Evolutionary conservation across 2,113 vertebrate genomes (phyloP).

Genomic region (Dromiciops gliroides): DNA sequence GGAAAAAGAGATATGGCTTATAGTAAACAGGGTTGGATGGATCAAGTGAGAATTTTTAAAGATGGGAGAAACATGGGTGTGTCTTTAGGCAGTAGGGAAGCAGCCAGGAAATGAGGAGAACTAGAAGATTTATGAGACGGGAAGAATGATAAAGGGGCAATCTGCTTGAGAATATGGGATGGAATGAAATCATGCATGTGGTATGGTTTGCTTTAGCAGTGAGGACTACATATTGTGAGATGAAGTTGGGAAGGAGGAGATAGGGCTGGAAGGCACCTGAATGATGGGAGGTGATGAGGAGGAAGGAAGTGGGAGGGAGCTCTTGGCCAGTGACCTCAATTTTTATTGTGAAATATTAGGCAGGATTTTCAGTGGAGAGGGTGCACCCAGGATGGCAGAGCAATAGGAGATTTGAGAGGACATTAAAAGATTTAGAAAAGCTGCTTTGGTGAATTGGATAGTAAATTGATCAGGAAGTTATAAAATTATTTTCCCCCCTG

Average conservation of each 20-base stretch:
- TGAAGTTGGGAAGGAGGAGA: too few relatives aligned
- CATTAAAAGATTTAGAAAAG: neutral
- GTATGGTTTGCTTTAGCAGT: too few relatives aligned
- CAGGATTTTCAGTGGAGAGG: neutral
- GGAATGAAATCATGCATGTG: neutral
- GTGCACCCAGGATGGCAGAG: neutral
- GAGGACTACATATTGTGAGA: too few relatives aligned
- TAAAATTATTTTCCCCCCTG: neutral
- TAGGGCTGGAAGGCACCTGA: neutral
- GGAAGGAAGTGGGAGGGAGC: neutral
- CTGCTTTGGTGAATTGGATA: neutral
- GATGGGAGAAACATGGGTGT: neutral
- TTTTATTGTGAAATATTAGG: neutral
- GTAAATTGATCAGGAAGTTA: neutral
- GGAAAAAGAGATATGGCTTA: neutral
- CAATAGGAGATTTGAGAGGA: neutral
- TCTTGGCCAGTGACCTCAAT: neutral
- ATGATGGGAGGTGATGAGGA: neutral
- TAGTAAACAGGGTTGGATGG: too few relatives aligned
- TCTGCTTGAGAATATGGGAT: too few relatives aligned
- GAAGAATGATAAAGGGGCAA: neutral
- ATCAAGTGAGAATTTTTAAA: neutral
- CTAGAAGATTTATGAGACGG: neutral
- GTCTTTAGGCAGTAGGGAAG: neutral
- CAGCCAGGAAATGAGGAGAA: neutral